Base-by-base conservation (phyloP, 2,888 invertebrate species). In the Epirrhoe alternata region DNA sequence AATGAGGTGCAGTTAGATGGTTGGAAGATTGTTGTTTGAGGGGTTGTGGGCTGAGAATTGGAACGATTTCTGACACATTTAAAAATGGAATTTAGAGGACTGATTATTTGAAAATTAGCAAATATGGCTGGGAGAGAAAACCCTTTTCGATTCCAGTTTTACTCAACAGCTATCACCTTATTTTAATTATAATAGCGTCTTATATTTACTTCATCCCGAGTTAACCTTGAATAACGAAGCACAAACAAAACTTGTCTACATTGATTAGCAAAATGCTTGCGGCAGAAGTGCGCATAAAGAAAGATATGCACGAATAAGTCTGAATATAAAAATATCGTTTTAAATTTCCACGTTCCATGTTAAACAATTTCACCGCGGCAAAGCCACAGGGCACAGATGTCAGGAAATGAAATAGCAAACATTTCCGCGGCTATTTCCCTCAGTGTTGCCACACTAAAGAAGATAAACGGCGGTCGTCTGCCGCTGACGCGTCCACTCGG, bases 401-500 rank as follows among this genome's bases (percentile, higher is more conserved):
- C 76, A 76, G 79, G 79, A 81, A 84, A 85, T 86, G 88, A 86
- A 86, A 89, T 80, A 85, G 90, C 87, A 90, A 90, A 91, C 87
- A 90, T 86, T 86, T 87, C 80, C 80, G 80, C 82, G 82, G 80
- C 85, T 83, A 85, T 90, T 87, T 88, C 86, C 87, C 86, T 84
- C 85, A 80, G 81, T 85, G 86, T 88, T 85, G 88, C 87, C 82
- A 84, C 87, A 85, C 84, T 86, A 88, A 84, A 86, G 81, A 89
- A 91, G 92, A 92, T 89, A 91, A 91, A 92, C 89, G 85, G 87
- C 88, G 84, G 74, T 76, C 80, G 87, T 75, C 90, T 92, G 92
- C 78, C 76, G 78, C 73, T 91, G 92, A 92, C 92, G 86, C 86
- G 89, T 88, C 90, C 90, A 90, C 90, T 90, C 88, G 83, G 80